Base-by-base conservation (phyloP, 2,888 invertebrate genomes). In the Brachypalpus laphriformis region DNA sequence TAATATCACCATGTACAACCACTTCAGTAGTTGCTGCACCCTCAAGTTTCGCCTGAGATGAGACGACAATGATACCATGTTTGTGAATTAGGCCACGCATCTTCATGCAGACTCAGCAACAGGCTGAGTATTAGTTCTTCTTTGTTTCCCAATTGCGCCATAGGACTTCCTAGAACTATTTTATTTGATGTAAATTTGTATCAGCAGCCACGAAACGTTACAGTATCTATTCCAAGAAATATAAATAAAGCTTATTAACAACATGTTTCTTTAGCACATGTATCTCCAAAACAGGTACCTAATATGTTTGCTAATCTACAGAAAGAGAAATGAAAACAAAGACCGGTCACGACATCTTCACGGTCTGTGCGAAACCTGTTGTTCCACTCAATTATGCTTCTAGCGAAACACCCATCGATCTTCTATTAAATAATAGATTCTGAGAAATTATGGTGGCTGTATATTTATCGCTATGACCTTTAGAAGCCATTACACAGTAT, bases 291-390 rank as follows among this genome's bases (percentile, higher is more conserved):
- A 54, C 61, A 11, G 49, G 72, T 57, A 47, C 31, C 14, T 31
- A 6, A 51, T 51, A 6, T 57, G 8, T 20, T 18, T 9, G 34
- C 1, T 51, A 45, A 9, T 47, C 3, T 20, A 65, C 49, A 11
- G 16, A 51, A 49, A 47, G 20, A 56, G 66, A 75, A 72, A 81
- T 74, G n/a, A 59, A 34, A 54, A 45, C 45, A 37, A 59, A 45
- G 14, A 57, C 57, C 7, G 20, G 68, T 70, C 63, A 56, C 49
- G 42, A 65, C 14, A 25, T 51, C 25, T 18, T 14, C 18, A 31
- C 20, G 9, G 49, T 8, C 16, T 16, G 9, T 51, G 14, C 2
- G 51, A 40, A 81, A 75, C 68, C 56, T 63, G 81, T 81, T 68
- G 0, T 31, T 6, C 31, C 51, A 42, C 34, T 59, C 8, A 71